Conservation (phyloP, 2,113 vertebrate species). For the Pitta sordida region DNA sequence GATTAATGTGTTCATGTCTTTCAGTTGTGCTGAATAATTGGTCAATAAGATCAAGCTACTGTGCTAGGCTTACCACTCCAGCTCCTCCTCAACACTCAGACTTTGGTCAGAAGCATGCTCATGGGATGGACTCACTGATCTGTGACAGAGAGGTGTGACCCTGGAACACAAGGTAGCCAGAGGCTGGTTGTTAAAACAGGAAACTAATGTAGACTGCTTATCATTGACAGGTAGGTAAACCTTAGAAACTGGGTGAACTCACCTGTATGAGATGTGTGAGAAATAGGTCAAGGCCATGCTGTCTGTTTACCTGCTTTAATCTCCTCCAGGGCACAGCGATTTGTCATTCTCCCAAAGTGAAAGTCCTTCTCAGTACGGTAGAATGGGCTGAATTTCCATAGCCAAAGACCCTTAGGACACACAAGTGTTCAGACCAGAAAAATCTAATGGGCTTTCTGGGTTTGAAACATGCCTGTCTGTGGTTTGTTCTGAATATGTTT, state of each 20-base stretch:
- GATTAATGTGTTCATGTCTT: neutral
- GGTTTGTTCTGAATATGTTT: neutral
- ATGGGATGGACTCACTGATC: fast-evolving
- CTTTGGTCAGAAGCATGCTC: neutral
- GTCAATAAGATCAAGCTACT: neutral
- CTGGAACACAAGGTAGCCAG: neutral
- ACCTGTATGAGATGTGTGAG: neutral
- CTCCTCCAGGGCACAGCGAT: neutral
- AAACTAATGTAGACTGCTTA: neutral
- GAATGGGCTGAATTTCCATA: neutral
- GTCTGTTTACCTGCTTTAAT: conserved; percentile 2
- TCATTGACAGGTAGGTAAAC: neutral
- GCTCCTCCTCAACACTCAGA: neutral
- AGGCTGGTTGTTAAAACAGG: neutral
- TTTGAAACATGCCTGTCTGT: neutral
- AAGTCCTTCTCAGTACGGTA: neutral
- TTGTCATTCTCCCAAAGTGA: neutral
- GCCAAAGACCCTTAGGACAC: neutral
- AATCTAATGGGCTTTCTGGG: neutral
- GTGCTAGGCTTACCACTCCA: neutral
- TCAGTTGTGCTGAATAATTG: neutral
- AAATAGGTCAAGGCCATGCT: neutral
- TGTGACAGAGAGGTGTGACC: neutral
- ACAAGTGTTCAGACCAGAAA: neutral
- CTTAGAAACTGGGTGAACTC: neutral